Conservation (phyloP, 2,888 invertebrate species). For the Zhuqinia jingwanae region DNA sequence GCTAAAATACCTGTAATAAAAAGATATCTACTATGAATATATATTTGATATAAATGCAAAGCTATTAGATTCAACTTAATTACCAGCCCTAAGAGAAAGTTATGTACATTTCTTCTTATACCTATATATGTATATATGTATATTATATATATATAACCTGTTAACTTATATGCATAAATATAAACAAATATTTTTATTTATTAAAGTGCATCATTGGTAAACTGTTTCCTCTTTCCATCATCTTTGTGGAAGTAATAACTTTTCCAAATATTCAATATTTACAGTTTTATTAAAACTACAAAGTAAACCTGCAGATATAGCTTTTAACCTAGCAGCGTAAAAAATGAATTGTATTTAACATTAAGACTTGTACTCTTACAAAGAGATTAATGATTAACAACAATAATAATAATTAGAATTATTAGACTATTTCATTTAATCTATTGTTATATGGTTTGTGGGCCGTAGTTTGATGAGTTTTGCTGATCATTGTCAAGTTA, state of each 20-base stretch:
- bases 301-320: neutral
- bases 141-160: neutral
- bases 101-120: neutral
- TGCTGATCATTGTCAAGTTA: slow-evolving; percentile 10
- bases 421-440: neutral
- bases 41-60: slow-evolving; percentile 35
- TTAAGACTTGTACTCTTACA: slow-evolving; percentile 31
- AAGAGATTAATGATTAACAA: neutral
- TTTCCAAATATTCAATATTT: neutral
- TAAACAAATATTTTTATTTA: neutral
- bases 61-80: neutral
- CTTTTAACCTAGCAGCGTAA: slow-evolving; percentile 15
- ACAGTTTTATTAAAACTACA: slow-evolving; percentile 17
- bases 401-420: neutral
- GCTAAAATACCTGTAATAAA: neutral
- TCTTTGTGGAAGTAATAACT: neutral
- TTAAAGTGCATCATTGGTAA: slow-evolving; percentile 71
- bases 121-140: neutral
- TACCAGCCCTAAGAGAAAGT: neutral
- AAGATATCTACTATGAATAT: neutral
- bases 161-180: neutral
- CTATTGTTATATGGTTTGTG: slow-evolving; percentile 12
- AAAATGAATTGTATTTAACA: neutral
- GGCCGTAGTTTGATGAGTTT: slow-evolving; percentile 9
- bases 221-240: slow-evolving; percentile 47